Evolutionary conservation across 2,797 vertebrate genomes (phyloP).

Genomic region (Danio aesculapii): DNA sequence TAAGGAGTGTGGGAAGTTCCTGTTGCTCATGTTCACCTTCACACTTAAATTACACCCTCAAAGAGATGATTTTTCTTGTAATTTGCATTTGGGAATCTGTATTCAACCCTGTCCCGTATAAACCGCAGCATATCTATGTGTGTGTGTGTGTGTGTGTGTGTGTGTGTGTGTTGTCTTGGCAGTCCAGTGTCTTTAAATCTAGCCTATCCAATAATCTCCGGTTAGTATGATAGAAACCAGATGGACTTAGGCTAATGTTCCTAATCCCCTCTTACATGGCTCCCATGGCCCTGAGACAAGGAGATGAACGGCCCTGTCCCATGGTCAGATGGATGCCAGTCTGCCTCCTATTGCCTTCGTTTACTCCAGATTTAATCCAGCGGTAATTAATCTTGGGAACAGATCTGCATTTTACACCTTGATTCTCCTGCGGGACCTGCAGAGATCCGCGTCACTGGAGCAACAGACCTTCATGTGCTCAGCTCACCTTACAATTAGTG

Average conservation of each 20-base stretch:
- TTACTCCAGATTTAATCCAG: conserved; percentile 10
- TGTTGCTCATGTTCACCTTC: background rate
- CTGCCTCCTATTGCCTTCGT: background rate
- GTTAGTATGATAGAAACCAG: conserved; percentile 30
- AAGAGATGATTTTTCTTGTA: conserved; percentile 13
- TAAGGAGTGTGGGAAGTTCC: background rate
- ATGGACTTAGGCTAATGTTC: conserved; percentile 30
- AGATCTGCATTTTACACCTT: conserved; percentile 30
- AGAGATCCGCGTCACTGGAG: conserved; percentile 22
- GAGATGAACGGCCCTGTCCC: conserved; percentile 3
- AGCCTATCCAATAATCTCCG: conserved; percentile 27
- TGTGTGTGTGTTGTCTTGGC: conserved; percentile 1
- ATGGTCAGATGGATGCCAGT: conserved; percentile 12
- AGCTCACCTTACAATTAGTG: background rate
- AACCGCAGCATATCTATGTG: too few relatives aligned
- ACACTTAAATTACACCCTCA: background rate
- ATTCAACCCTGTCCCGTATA: background rate
- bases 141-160: too few relatives aligned
- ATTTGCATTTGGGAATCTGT: conserved; percentile 1
- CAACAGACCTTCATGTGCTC: conserved; percentile 16
- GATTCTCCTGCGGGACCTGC: conserved; percentile 20
- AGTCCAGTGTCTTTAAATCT: conserved; percentile 26
- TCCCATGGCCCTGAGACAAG: background rate
- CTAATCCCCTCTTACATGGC: conserved; percentile 35
- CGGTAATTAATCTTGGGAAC: conserved; percentile 23